Evolutionary conservation across 2,888 invertebrate genomes (phyloP).

Genomic region (Cheilosia scutellata): DNA sequence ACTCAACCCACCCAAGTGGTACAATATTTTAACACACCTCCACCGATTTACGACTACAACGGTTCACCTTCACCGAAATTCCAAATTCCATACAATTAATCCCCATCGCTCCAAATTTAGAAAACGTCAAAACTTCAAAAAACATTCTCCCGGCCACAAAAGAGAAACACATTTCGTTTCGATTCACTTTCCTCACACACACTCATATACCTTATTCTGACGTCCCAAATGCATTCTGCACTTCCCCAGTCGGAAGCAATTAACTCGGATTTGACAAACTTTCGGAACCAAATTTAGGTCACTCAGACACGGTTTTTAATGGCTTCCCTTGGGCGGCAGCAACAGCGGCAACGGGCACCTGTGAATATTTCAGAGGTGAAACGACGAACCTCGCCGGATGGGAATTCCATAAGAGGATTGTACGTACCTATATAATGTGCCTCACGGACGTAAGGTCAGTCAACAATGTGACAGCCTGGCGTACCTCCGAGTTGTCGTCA

Average conservation of each 20-base stretch:
- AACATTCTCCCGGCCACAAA: constrained; percentile 17
- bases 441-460: constrained; percentile 57
- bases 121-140: constrained; percentile 55
- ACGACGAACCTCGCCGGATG: constrained; percentile 47
- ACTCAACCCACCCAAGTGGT: constrained; percentile 9
- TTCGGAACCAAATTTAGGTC: constrained; percentile 70
- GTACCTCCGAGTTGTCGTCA: neutral
- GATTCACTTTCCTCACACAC: constrained; percentile 31
- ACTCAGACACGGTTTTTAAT: constrained; percentile 67
- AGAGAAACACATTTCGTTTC: constrained; percentile 37
- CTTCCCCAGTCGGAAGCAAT: constrained; percentile 69
- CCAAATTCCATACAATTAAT: constrained; percentile 25
- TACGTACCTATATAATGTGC: neutral
- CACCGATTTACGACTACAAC: constrained; percentile 35
- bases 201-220: constrained; percentile 19
- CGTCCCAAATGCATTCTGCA: constrained; percentile 44
- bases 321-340: constrained; percentile 59
- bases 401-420: constrained; percentile 52
- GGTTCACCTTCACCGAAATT: constrained; percentile 10
- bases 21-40: constrained; percentile 10
- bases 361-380: constrained; percentile 42
- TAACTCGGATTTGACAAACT: constrained; percentile 73
- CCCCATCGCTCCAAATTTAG: constrained; percentile 38
- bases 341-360: constrained; percentile 49
- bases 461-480: constrained; percentile 38